phyloP scores from a whole-genome alignment of 2,888 invertebrate species.

The Cosmia pyralina region DNA sequence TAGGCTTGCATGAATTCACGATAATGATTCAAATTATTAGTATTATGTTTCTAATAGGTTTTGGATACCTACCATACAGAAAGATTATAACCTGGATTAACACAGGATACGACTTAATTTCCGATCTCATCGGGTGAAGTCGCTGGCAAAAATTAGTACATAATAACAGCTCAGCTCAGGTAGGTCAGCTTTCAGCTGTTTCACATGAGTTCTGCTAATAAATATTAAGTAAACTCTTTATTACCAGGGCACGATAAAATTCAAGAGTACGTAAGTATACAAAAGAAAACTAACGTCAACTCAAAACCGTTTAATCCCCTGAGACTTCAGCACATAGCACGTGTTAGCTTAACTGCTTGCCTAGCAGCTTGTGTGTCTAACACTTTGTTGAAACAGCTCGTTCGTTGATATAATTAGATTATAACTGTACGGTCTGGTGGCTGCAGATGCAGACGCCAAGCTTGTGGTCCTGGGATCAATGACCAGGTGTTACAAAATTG shows the following conservation, averaged over 20 bases:
- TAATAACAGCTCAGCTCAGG: not conserved
- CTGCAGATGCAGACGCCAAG: not conserved
- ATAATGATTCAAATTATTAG: too few relatives aligned
- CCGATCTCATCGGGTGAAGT: too few relatives aligned
- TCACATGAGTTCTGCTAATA: not conserved
- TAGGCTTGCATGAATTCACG: too few relatives aligned
- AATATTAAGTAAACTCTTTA: not conserved
- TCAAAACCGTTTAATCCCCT: conserved; percentile 42
- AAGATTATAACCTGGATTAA: too few relatives aligned
- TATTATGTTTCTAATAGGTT: too few relatives aligned
- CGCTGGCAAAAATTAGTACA: too few relatives aligned
- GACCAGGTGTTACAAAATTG: not conserved
- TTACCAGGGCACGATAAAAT: conserved; percentile 6
- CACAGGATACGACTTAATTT: too few relatives aligned
- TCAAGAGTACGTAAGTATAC: not conserved
- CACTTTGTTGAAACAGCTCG: conserved; percentile 18
- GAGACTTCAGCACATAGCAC: conserved; percentile 37
- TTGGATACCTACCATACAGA: too few relatives aligned
- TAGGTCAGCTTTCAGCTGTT: not conserved
- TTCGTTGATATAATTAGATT: conserved; percentile 37
- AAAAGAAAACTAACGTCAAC: conserved; percentile 8
- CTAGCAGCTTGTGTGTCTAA: conserved; percentile 16
- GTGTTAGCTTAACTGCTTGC: conserved; percentile 53
- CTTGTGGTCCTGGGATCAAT: conserved; percentile 1
- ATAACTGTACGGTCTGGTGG: not conserved